Base-by-base conservation (phyloP, 2,797 vertebrate genomes). In the Ara ararauna region DNA sequence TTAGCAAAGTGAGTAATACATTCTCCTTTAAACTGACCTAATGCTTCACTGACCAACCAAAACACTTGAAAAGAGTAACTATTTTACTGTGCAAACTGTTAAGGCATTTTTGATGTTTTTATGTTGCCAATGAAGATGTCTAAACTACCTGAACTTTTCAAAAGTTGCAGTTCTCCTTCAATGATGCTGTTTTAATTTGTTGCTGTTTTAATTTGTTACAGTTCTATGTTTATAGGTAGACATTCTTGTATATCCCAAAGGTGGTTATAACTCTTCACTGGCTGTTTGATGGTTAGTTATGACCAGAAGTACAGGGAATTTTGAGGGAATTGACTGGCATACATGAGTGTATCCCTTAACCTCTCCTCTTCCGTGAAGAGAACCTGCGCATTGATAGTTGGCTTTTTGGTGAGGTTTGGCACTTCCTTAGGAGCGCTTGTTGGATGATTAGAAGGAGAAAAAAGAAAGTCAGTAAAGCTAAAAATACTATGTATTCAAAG, bases 381-480 rank as follows among this genome's bases (percentile, higher is more conserved):
- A 77, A 47, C 9, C 42, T 51, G 10, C 23, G 7, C 1, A 0
- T 38, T 76, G 38, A 74, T 4, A 5, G 1, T 3, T 44, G 20
- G 5, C 13, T 71, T 90, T 94, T 71, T 83, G 68, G 36, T 83
- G 68, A 71, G 40, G 20, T 54, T 77, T 94, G 73, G 51, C 87
- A 29, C 48, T 72, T 91, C 60, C 72, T 87, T 93, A 73, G 76
- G 87, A 95, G 61, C 19, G 9, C 13, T 7, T 45, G 27, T 77
- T 71, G n/a, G 17, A 44, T 60, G 27, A 74, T 51, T 36, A 60
- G 67, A 94, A 87, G 34, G 30, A 66, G 22, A 21, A 18, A 73
- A 79, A 71, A 44, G n/a, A 58, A 34, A 77, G 71, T 50, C 42
- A 50, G 19, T 51, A n/a, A 71, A 60, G 61, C 56, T 51, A 44